Percentiles rank a stretch among this genome's conserved stretches.
These are phyloP conservation scores for Lindbergichthys nudifrons DNA, from an alignment of 2,797 vertebrate genomes.

Conservation along the genomic window DNA sequence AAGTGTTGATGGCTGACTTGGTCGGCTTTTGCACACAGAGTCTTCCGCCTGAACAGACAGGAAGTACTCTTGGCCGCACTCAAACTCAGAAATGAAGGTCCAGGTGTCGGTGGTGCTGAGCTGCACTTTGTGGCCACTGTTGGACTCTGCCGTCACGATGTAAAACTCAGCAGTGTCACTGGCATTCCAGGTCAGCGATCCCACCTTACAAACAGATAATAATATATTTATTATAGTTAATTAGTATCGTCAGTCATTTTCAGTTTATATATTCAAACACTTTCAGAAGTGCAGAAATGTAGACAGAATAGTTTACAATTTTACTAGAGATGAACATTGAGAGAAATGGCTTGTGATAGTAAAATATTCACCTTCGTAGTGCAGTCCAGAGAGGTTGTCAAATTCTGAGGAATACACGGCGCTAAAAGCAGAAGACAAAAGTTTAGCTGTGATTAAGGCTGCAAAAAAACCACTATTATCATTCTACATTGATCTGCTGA, in stretches of 20 bases:
- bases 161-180: conserved; percentile 76
- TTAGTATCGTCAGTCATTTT: background rate
- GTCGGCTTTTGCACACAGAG: conserved; percentile 74
- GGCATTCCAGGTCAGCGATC: conserved; percentile 75
- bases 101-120: conserved; percentile 73
- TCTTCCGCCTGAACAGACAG: conserved; percentile 78
- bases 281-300: background rate
- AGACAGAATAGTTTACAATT: background rate
- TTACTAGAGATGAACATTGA: background rate
- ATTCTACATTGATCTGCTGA: background rate
- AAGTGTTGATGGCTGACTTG: conserved; percentile 63
- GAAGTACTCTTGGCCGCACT: conserved; percentile 82
- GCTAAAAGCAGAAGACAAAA: conserved; percentile 65
- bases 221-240: background rate
- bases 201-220: conserved; percentile 60
- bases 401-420: conserved; percentile 79
- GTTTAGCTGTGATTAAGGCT: background rate
- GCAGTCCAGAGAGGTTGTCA: conserved; percentile 78
- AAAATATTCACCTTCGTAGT: conserved; percentile 61
- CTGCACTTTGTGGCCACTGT: conserved; percentile 66
- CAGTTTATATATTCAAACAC: background rate
- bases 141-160: conserved; percentile 72
- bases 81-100: conserved; percentile 78
- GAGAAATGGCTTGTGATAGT: background rate
- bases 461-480: background rate